phyloP scores from a whole-genome alignment of 30 jellyfish, hydroid and myxozoan genomes.

The Morbakka virulenta region DNA sequence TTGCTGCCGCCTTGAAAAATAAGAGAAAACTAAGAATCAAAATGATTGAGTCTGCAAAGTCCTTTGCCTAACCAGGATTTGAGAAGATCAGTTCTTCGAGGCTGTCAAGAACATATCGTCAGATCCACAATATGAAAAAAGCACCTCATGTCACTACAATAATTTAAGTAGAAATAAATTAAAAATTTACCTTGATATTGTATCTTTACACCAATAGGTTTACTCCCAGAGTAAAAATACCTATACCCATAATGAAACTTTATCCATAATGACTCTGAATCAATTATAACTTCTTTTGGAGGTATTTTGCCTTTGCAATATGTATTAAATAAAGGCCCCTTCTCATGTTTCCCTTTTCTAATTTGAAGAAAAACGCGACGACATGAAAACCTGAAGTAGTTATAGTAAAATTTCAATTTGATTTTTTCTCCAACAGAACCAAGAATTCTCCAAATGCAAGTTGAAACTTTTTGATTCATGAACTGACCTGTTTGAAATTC shows the following conservation, averaged over 20 bases:
- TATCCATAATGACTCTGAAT: conserved; percentile 25
- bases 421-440: conserved; percentile 58
- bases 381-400: conserved; percentile 32
- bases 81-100: no score
- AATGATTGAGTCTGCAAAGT: no score
- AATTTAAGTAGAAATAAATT: not conserved
- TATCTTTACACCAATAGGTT: conserved; percentile 47
- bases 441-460: conserved; percentile 51
- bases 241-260: conserved; percentile 55
- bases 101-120: no score
- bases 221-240: conserved; percentile 10
- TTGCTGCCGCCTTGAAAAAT: no score
- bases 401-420: not conserved
- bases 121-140: not conserved
- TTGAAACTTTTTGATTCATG: not conserved
- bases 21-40: no score
- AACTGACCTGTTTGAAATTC: conserved; percentile 27
- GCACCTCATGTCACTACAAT: not conserved
- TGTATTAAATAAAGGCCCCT: conserved; percentile 21
- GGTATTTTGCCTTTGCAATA: conserved; percentile 55
- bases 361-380: conserved; percentile 35
- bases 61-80: no score
- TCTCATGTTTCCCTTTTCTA: conserved; percentile 35
- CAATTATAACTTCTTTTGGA: conserved; percentile 7
- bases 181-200: conserved; percentile 32